Conservation (phyloP, 2,888 invertebrate species). For the Plebejus anna region DNA sequence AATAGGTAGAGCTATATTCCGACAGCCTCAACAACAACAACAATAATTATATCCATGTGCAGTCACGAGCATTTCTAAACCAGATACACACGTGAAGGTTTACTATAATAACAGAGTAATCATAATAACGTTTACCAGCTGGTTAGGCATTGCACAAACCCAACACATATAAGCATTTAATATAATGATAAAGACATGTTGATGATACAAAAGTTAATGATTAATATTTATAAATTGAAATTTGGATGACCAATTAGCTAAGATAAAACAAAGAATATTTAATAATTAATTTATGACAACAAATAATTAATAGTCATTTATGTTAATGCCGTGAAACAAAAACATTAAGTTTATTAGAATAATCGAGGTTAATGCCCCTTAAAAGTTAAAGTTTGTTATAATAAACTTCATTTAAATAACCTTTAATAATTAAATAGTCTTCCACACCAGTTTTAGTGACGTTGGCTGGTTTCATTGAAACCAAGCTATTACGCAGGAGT, state of each 20-base stretch:
- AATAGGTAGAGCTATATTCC: not conserved
- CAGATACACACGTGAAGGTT: conserved; percentile 10
- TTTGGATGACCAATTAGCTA: not conserved
- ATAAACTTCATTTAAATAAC: no score
- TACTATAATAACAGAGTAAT: conserved; percentile 27
- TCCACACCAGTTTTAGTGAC: no score
- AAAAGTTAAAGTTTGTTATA: not conserved
- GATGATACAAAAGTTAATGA: not conserved
- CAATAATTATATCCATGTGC: not conserved
- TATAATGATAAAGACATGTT: not conserved
- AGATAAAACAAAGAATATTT: not conserved
- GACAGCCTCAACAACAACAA: not conserved
- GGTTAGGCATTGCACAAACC: conserved; percentile 24
- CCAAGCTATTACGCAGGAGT: no score
- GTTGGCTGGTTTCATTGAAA: no score
- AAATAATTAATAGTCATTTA: not conserved
- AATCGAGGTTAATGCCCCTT: not conserved
- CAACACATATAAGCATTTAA: not conserved
- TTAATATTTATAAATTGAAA: not conserved
- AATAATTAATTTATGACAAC: not conserved
- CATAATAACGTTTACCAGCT: conserved; percentile 28
- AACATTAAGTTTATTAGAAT: not conserved
- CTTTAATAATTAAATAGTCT: no score
- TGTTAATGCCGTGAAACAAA: no score
- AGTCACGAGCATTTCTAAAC: conserved; percentile 2